Percentiles rank a stretch among this genome's conserved stretches.
Evolutionary conservation across 2,888 invertebrate genomes (phyloP).

Genomic region (Cerceris ruficornis): DNA sequence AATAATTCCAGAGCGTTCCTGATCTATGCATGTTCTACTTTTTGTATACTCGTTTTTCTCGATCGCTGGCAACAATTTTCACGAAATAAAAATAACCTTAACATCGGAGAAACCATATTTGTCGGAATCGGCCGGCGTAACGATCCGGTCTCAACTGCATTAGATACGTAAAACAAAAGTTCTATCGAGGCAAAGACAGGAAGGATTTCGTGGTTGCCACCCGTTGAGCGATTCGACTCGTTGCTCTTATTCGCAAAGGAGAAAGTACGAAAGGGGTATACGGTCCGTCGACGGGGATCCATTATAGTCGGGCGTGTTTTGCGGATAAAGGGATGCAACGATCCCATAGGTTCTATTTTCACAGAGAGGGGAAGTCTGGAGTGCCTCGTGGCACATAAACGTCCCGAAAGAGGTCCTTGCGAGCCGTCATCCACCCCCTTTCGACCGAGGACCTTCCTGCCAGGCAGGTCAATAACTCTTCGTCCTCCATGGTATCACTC

Average conservation of each 20-base stretch:
- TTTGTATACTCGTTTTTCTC: no score
- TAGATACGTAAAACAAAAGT: no score
- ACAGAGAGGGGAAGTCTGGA: constrained; percentile 16
- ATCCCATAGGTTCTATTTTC: constrained; percentile 29
- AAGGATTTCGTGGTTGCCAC: no score
- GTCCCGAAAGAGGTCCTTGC: constrained; percentile 45
- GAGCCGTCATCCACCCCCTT: constrained; percentile 18
- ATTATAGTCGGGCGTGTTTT: constrained; percentile 21
- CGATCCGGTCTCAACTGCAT: no score
- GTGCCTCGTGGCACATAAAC: constrained; percentile 28
- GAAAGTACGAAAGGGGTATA: neutral
- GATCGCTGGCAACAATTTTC: no score
- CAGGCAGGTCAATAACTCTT: constrained; percentile 55
- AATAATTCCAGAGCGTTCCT: no score
- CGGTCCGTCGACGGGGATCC: constrained; percentile 21
- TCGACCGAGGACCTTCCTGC: constrained; percentile 6
- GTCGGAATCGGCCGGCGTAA: no score
- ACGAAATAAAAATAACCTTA: no score
- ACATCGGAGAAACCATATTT: no score
- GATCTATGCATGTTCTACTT: no score
- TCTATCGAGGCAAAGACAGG: no score
- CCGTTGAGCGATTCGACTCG: no score
- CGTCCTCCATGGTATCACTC: constrained; percentile 7
- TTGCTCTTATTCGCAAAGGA: neutral
- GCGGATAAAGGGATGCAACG: constrained; percentile 32